Evolutionary conservation across 2,888 invertebrate species (phyloP).

Genomic region (Agonopterix alstromeriana): DNA sequence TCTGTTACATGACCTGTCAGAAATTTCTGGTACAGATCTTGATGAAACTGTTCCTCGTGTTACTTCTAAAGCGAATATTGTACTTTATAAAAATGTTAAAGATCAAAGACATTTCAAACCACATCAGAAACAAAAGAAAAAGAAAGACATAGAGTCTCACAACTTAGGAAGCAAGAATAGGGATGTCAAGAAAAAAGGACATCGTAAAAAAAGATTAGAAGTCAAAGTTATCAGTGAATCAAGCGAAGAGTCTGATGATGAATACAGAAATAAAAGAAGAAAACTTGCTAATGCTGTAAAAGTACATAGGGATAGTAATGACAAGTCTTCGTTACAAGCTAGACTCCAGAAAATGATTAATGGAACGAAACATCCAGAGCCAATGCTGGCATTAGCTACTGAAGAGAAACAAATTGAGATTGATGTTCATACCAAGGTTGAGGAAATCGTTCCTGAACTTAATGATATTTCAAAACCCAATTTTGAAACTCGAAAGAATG

Average conservation of each 20-base stretch:
- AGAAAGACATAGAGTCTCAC: slow-evolving; percentile 25
- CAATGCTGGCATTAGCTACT: background rate
- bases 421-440: background rate
- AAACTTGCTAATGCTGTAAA: slow-evolving; percentile 75
- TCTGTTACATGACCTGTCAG: slow-evolving; percentile 41
- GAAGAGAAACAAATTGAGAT: background rate
- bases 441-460: no score
- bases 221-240: slow-evolving; percentile 39
- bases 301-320: slow-evolving; percentile 41
- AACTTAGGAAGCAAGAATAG: slow-evolving; percentile 22
- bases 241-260: slow-evolving; percentile 65
- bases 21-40: slow-evolving; percentile 48
- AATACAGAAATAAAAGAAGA: slow-evolving; percentile 58
- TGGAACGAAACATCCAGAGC: slow-evolving; percentile 8
- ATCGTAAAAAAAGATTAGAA: slow-evolving; percentile 30
- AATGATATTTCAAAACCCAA: no score
- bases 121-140: slow-evolving; percentile 37
- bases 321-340: slow-evolving; percentile 53
- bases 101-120: slow-evolving; percentile 29
- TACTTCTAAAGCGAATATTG: slow-evolving; percentile 9
- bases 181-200: slow-evolving; percentile 36
- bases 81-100: slow-evolving; percentile 18
- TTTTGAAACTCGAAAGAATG: background rate
- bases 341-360: slow-evolving; percentile 59
- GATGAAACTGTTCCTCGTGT: slow-evolving; percentile 30